A percentile compares a stretch with the other conserved stretches of the same genome.
Conservation (phyloP, 1,140 invertebrate species). For the Tachypleus tridentatus region DNA sequence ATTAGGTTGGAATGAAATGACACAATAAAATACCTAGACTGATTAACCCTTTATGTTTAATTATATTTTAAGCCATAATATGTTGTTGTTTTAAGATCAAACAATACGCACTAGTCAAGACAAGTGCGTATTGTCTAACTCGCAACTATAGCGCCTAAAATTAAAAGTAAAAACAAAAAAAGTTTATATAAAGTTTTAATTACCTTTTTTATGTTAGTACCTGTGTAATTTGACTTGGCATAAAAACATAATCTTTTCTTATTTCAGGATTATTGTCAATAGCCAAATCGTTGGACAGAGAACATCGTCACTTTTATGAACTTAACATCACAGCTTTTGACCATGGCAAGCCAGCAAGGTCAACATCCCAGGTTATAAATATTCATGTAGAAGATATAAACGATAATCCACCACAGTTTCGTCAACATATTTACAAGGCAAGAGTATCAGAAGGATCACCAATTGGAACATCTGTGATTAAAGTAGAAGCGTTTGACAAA, state of each 20-base stretch:
- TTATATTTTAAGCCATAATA: too few relatives aligned
- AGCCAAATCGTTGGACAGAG: conserved; percentile 57
- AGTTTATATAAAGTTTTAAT: too few relatives aligned
- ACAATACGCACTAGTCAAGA: too few relatives aligned
- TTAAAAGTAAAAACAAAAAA: too few relatives aligned
- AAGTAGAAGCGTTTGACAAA: conserved; percentile 57
- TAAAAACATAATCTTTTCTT: neutral
- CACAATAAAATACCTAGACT: too few relatives aligned
- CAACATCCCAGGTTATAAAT: conserved; percentile 45
- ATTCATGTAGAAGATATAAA: conserved; percentile 56
- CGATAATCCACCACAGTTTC: conserved; percentile 67
- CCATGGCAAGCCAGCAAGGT: conserved; percentile 65
- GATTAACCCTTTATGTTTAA: too few relatives aligned
- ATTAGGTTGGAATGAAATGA: too few relatives aligned
- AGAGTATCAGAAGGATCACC: conserved; percentile 66
- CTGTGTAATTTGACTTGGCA: too few relatives aligned
- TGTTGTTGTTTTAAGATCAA: too few relatives aligned
- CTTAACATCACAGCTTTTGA: conserved; percentile 71
- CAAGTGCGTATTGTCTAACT: too few relatives aligned
- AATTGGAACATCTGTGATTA: conserved; percentile 59
- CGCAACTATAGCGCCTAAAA: too few relatives aligned
- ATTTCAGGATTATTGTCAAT: conserved; percentile 67
- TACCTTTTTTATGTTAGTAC: too few relatives aligned
- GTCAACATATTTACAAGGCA: conserved; percentile 55
- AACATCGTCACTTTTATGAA: conserved; percentile 57